Evolutionary conservation across 1,140 invertebrate genomes (phyloP), one percentile per base, ranked within the genome.

Genomic region (Lordiphosa mommai): DNA sequence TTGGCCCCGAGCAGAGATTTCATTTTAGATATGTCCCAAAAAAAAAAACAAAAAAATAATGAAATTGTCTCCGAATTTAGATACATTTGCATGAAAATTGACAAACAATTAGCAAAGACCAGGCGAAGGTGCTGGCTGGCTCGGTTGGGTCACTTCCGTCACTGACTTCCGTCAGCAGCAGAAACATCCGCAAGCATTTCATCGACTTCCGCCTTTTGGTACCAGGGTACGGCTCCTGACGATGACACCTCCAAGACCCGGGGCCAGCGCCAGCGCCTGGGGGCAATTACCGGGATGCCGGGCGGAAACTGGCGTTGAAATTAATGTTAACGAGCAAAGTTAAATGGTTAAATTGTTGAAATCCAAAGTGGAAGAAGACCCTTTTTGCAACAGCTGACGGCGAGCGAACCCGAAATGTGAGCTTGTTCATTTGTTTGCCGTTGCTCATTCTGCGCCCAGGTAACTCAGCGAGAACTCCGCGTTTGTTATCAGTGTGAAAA

Each of bases 251-350:
- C 61, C 55, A 60, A 60, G 40, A 59, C n/a, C n/a, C n/a, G n/a
- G n/a, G n/a, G n/a, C n/a, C 64, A 30, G 49, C 44, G 52, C 60
- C 60, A 43, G 32, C 46, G 20, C 20, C 14, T 56, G 3, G 3
- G 20, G 60, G 52, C 65, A 64, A 63, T 67, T 58, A 68, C 49
- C 53, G 43, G 41, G 23, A 36, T 27, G 5, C 43, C 12, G 43
- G 60, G 49, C 57, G 67, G 63, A 67, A 71, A 57, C 63, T 56
- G 67, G 37, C 52, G 52, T 43, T 51, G 46, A 71, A 67, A 71
- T 71, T 71, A 71, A 71, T 67, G 63, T 66, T 71, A 70, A 70
- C 67, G 67, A 70, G 67, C 46, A 53, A 70, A 70, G 57, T 67
- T 66, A 70, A 70, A 70, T 70, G 61, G 14, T 67, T 67, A 61